Base-by-base conservation (phyloP, 2,797 vertebrate species). In the Chelon auratus region DNA sequence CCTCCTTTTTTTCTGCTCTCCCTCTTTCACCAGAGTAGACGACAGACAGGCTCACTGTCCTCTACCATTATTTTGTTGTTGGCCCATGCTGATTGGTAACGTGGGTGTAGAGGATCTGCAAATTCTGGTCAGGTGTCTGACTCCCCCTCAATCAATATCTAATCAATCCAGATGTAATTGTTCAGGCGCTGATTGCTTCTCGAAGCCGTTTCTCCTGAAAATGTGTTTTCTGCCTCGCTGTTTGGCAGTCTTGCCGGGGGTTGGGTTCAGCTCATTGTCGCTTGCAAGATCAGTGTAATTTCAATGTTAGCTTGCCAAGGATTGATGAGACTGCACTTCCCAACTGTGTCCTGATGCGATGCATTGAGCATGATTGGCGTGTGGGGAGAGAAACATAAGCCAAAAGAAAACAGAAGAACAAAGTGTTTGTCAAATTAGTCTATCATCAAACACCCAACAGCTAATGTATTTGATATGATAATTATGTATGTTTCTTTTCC, bases 401-500 rank as follows among this genome's bases (percentile, higher is more conserved):
- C 78, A 77, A 87, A 83, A 84, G 72, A 81, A 78, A 84, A 79
- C 67, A 84, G 53, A 68, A 87, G 83, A 91, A 90, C 80, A 92
- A 88, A 88, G 82, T 68, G 73, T 87, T 89, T 90, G 87, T 90
- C 84, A 89, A 80, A 88, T 86, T 39, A 80, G 72, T 88, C 85
- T 57, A 84, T 88, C 82, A 76, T 78, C 80, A 80, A 22, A 22
- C 22, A 75, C 68, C 65, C 72, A 84, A 78, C 79, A 84, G 87
- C 84, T 58, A 63, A 78, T 60, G 69, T 73, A 85, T 87, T 87
- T 85, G 81, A 91, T 92, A 89, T 89, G 84, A 87, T 92, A 89
- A 92, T 91, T 88, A 88, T 85, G 86, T 87, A 86, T 82, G 77
- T 85, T 83, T 85, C 78, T 90, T 85, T 91, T 86, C 75, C 59